These are phyloP conservation scores for Dasypus novemcinctus DNA, from an alignment of 2,113 vertebrate species.

Conservation along the genomic window DNA sequence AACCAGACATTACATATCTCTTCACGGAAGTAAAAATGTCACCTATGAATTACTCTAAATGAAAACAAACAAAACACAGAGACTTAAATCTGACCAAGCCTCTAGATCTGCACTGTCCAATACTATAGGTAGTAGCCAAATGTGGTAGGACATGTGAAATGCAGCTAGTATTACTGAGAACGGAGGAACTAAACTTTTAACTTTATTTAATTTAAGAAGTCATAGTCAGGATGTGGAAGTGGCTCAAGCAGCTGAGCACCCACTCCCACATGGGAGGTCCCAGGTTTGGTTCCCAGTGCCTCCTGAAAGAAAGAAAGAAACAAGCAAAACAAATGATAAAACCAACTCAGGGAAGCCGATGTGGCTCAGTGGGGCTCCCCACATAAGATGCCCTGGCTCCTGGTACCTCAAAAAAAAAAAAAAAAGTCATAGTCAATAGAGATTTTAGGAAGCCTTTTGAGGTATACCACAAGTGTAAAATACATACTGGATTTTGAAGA, in stretches of 20 bases:
- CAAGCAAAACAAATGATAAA: too few relatives aligned
- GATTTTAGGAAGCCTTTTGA: constrained; percentile 34
- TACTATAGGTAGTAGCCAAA: not conserved
- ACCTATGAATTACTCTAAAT: not conserved
- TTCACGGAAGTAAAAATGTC: not conserved
- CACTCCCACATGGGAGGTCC: too few relatives aligned
- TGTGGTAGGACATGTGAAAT: not conserved
- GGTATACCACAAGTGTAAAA: constrained; percentile 13
- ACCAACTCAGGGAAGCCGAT: too few relatives aligned
- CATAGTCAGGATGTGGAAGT: too few relatives aligned
- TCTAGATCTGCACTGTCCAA: not conserved
- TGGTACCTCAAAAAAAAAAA: too few relatives aligned
- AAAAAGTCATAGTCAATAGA: not conserved
- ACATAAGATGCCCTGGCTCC: too few relatives aligned
- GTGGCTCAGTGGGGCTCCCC: too few relatives aligned
- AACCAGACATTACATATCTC: not conserved
- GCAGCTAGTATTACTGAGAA: not conserved
- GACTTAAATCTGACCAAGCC: constrained; percentile 25
- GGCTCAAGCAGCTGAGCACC: too few relatives aligned
- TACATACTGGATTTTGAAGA: constrained; percentile 32
- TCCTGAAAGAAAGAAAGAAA: too few relatives aligned
- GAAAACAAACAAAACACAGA: not conserved
- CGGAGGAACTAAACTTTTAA: not conserved
- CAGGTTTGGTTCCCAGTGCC: too few relatives aligned
- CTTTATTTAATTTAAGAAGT: not conserved